A percentile compares a stretch with the other conserved stretches of the same genome.
These are phyloP conservation scores for Regulus satrapa DNA, from an alignment of 2,113 vertebrate genomes.

Conservation along the genomic window DNA sequence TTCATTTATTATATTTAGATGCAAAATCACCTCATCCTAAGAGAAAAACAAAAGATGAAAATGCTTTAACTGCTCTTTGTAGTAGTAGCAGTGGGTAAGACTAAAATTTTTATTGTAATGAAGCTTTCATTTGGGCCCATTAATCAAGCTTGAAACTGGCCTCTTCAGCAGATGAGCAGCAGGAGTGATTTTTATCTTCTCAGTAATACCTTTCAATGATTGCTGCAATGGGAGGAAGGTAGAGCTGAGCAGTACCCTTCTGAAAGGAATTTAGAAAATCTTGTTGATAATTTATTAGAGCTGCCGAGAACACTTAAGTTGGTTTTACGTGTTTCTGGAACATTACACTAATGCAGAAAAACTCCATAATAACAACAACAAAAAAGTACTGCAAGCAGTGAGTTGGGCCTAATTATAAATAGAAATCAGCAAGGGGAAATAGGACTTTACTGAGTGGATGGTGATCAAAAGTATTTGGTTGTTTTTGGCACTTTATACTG, in stretches of 20 bases:
- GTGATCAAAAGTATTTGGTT: background rate
- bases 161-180: background rate
- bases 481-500: background rate
- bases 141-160: background rate
- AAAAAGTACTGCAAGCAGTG: background rate
- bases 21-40: background rate
- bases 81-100: background rate
- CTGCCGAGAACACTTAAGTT: background rate
- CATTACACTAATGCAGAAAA: background rate
- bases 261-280: conserved; percentile 35
- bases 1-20: background rate
- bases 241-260: background rate
- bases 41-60: background rate
- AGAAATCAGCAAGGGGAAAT: background rate
- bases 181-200: background rate
- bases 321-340: background rate
- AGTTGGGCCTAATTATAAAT: background rate
- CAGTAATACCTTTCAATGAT: background rate
- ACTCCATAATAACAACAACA: background rate
- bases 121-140: background rate
- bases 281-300: background rate
- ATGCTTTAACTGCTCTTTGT: background rate
- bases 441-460: background rate
- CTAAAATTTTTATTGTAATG: background rate
- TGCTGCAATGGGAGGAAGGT: background rate